Base-by-base conservation (phyloP, 2,888 invertebrate genomes). In the Himalopsyche anomala region DNA sequence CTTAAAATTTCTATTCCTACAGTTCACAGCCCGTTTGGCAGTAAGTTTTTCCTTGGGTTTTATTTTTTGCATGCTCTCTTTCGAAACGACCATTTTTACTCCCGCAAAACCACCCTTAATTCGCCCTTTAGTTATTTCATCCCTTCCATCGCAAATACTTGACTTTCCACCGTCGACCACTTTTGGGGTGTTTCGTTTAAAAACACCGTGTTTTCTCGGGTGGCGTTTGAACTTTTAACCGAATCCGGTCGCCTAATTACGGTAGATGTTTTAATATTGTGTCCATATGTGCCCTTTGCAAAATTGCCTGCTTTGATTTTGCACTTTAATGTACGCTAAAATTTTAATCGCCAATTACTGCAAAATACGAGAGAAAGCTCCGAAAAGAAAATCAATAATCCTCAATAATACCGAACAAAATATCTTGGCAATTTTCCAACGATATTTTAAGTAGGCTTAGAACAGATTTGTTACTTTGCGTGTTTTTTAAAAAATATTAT, bases 1-100 rank as follows among this genome's bases (percentile, higher is more conserved):
- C 19, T 62, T 62, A 62, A 62, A 62, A 62, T 62, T 62, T 28
- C 62, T 62, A 62, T 62, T 62, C n/a, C 62, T 62, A 62, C 45
- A 81, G 51, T 81, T 81, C 55, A 51, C 81, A 45, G 28, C 45
- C 81, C 81, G 54, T 55, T 45, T n/a, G 81, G 38, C 45, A 15
- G 81, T 55, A 19, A 45, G 51, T 80, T 45, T 51, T 80, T 55
- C 28, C 55, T 40, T 81, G 36, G 28, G 81, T 81, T 42, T 81
- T 81, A 42, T 81, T 81, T 42, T 81, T 36, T 42, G 55, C 42
- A 45, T 81, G 36, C 81, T 81, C 45, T 36, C 45, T 36, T n/a
- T 55, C 45, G 17, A 17, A 80, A 80, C 51, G 62, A 62, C 62
- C 28, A 62, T 62, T 62, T 51, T 62, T 62, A 62, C 62, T 28